phyloP scores from a whole-genome alignment of 2,113 vertebrate genomes.

The Acrocephalus arundinaceus region DNA sequence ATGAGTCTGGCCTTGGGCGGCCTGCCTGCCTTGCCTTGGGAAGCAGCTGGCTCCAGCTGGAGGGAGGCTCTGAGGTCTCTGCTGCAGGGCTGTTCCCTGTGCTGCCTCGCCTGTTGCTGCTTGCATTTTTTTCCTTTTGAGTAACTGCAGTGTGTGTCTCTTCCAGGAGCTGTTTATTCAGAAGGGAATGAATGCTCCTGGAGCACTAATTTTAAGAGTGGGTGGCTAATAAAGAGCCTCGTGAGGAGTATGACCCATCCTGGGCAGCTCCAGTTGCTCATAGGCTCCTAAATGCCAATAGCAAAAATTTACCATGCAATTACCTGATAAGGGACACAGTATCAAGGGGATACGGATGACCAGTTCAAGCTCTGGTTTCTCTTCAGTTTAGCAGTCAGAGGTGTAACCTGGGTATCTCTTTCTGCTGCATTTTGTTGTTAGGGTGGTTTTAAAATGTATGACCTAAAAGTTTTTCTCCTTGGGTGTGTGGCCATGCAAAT shows the following conservation, averaged over 20 bases:
- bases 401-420: neutral
- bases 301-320: fast-evolving
- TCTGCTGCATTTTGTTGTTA: neutral
- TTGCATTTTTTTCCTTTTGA: neutral
- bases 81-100: neutral
- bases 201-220: neutral
- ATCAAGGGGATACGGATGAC: neutral
- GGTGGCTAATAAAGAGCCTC: neutral
- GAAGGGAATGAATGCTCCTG: neutral
- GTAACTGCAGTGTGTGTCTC: neutral
- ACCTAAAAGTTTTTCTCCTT: neutral
- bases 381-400: neutral
- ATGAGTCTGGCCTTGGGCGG: fast-evolving
- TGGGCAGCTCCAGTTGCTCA: neutral
- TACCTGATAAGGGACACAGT: neutral
- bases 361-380: neutral
- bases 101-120: fast-evolving
- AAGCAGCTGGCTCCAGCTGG: neutral
- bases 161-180: neutral
- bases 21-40: neutral
- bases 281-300: neutral
- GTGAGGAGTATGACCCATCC: neutral
- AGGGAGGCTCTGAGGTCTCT: neutral
- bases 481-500: neutral
- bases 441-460: neutral